These are phyloP conservation scores for Pipistrellus pipistrellus DNA, from an alignment of 2,797 vertebrate genomes.

Conservation along the genomic window DNA sequence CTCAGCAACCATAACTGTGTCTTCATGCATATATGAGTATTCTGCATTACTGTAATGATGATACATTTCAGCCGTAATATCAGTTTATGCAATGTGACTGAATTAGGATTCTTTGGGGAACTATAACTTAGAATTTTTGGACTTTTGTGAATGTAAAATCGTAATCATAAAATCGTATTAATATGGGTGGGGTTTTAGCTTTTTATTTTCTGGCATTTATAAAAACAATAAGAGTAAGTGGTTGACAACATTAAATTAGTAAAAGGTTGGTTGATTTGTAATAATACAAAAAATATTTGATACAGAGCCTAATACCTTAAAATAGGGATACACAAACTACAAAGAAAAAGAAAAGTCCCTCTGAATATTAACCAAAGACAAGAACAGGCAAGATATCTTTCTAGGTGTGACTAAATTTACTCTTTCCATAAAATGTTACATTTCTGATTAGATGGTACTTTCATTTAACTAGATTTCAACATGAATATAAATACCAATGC, in stretches of 20 bases:
- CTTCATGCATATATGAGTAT: slow-evolving; percentile 73
- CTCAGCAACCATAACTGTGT: slow-evolving; percentile 78
- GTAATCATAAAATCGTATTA: slow-evolving; percentile 77
- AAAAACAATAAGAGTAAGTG: slow-evolving; percentile 51
- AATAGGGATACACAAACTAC: slow-evolving; percentile 4
- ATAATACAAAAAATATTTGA: slow-evolving; percentile 59
- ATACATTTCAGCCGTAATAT: slow-evolving; percentile 78
- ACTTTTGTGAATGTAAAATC: slow-evolving; percentile 60
- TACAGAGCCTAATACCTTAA: slow-evolving; percentile 31
- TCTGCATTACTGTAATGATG: slow-evolving; percentile 74
- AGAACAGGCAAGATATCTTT: neutral
- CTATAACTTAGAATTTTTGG: slow-evolving; percentile 77
- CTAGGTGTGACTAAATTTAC: slow-evolving; percentile 39
- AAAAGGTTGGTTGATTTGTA: slow-evolving; percentile 54
- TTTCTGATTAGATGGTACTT: slow-evolving; percentile 54
- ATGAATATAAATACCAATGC: slow-evolving; percentile 62
- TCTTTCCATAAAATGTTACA: slow-evolving; percentile 61
- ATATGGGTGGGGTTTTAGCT: slow-evolving; percentile 56
- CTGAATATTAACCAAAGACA: slow-evolving; percentile 51
- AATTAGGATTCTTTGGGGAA: slow-evolving; percentile 75
- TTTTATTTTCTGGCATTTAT: slow-evolving; percentile 68
- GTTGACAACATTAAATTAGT: slow-evolving; percentile 52
- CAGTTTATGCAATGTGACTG: slow-evolving; percentile 72
- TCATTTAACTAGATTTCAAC: slow-evolving; percentile 64
- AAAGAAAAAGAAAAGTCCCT: slow-evolving; percentile 44